Conservation (phyloP, 2,888 invertebrate species). For the Leptinotarsa rubiginosa region DNA sequence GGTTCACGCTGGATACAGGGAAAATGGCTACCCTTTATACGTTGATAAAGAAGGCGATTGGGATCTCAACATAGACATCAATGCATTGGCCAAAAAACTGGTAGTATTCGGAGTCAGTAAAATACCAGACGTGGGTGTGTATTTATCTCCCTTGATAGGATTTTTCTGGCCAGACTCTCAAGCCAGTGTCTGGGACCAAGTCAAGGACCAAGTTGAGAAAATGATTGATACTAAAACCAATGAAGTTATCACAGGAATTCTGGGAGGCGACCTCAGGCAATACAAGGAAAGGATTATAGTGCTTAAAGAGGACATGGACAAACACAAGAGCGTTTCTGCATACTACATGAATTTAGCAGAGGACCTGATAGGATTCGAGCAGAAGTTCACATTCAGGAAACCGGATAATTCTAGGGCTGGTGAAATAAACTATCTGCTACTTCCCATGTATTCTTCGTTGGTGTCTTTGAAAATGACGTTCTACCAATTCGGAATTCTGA, state of each 20-base stretch:
- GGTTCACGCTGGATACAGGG: neutral
- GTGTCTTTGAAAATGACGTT: constrained; percentile 27
- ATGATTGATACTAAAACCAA: constrained; percentile 14
- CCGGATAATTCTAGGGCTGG: constrained; percentile 13
- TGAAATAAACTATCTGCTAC: constrained; percentile 20
- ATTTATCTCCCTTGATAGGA: constrained; percentile 21
- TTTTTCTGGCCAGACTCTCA: constrained; percentile 26
- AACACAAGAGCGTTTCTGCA: neutral
- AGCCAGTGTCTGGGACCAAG: constrained; percentile 17
- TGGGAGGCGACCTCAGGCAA: constrained; percentile 9
- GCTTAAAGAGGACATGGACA: neutral
- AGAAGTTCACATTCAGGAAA: constrained; percentile 19
- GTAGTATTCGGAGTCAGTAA: constrained; percentile 14
- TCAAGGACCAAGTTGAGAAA: constrained; percentile 19
- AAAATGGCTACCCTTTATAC: neutral
- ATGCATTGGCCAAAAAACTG: neutral
- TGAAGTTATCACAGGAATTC: constrained; percentile 17
- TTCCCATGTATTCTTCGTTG: constrained; percentile 25
- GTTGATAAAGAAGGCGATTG: neutral
- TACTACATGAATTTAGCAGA: constrained; percentile 29
- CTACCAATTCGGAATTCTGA: constrained; percentile 30
- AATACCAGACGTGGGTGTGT: constrained; percentile 15
- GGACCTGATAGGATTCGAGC: constrained; percentile 27
- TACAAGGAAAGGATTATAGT: neutral
- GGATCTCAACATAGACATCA: neutral